phyloP scores from a whole-genome alignment of 2,113 vertebrate genomes.

The Miniopterus natalensis region DNA sequence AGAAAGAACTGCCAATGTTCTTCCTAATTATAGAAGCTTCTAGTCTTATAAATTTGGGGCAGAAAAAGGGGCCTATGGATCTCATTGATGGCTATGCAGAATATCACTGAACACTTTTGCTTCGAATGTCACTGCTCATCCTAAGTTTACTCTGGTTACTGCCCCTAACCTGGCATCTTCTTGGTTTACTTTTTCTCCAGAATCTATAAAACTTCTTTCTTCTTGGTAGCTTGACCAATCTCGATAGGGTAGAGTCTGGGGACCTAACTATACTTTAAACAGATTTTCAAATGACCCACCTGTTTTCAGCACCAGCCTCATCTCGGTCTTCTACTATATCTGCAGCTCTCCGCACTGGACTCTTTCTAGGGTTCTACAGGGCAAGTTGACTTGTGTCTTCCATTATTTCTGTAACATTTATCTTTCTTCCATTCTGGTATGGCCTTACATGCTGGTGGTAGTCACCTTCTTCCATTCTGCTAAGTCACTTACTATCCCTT shows the following conservation, averaged over 20 bases:
- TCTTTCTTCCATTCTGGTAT: background rate
- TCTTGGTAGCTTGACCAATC: background rate
- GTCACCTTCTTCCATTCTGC: background rate
- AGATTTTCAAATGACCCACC: background rate
- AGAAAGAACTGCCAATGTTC: background rate
- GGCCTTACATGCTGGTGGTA: background rate
- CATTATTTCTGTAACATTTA: background rate
- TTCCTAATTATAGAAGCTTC: background rate
- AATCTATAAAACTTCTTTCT: background rate
- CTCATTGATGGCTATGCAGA: background rate
- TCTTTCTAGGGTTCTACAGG: background rate
- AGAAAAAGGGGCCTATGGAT: background rate
- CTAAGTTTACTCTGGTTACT: background rate
- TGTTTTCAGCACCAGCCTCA: background rate
- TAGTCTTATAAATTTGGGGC: background rate
- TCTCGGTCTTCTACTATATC: background rate
- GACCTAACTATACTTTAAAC: background rate
- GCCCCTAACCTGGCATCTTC: background rate
- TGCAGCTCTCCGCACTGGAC: background rate
- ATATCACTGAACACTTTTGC: background rate
- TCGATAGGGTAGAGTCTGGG: background rate
- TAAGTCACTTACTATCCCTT: background rate
- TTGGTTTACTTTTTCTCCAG: background rate
- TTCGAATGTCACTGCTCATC: background rate
- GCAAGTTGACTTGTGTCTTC: background rate